Evolutionary conservation across 2,797 vertebrate species (phyloP).

Genomic region (Otolemur crassicaudatus): DNA sequence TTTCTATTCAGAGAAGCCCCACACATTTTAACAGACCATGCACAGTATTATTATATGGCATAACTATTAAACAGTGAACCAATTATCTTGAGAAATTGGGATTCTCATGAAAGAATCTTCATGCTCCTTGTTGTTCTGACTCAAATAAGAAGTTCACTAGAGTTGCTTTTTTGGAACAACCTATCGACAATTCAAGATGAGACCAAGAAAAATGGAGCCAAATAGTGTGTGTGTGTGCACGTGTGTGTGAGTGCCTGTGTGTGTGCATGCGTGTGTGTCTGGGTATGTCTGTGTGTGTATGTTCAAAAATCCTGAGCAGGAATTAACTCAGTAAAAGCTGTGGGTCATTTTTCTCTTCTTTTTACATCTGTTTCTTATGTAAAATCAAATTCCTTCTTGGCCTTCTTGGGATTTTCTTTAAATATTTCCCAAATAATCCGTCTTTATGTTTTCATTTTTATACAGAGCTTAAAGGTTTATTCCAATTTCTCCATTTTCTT

Average conservation of each 20-base stretch:
- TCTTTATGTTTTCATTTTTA: slow-evolving; percentile 56
- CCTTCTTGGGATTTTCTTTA: slow-evolving; percentile 64
- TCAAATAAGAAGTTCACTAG: not conserved
- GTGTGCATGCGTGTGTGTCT: not conserved
- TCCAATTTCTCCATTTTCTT: slow-evolving; percentile 80
- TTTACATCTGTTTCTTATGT: slow-evolving; percentile 56
- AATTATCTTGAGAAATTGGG: not conserved
- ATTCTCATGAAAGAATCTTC: not conserved
- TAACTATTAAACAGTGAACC: not conserved
- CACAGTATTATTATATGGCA: not conserved
- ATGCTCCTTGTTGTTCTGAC: not conserved
- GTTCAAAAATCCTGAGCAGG: not conserved
- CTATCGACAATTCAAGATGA: not conserved
- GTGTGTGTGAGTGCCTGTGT: not conserved
- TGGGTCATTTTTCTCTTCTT: slow-evolving; percentile 66
- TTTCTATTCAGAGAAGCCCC: not conserved
- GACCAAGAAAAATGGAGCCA: not conserved
- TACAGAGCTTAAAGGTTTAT: slow-evolving; percentile 72
- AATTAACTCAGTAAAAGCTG: slow-evolving; percentile 35
- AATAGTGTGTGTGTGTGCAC: not conserved
- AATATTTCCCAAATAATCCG: slow-evolving; percentile 69
- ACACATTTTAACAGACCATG: not conserved
- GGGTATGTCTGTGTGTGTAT: not conserved
- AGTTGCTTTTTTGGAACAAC: not conserved
- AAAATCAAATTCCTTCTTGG: slow-evolving; percentile 49